Base-by-base conservation (phyloP, 1,140 invertebrate species). In the Brachionus sp. region DNA sequence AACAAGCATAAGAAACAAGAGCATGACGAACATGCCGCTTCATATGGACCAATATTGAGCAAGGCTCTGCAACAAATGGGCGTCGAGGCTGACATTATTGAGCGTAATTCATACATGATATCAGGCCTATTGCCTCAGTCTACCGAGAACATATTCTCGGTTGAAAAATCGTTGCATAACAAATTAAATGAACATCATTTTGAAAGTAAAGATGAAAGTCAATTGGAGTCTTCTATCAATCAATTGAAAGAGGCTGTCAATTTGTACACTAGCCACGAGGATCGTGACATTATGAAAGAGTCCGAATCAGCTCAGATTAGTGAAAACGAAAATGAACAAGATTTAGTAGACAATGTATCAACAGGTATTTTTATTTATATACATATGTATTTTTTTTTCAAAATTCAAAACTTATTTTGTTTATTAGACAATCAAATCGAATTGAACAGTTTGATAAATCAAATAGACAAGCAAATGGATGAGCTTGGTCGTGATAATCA, bases 121-220 rank as follows among this genome's bases (percentile, higher is more conserved):
- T 78, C 46, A 9, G 46, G 29, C 29, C 5, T 62, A 37, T 39
- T 70, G 35, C 75, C 44, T 2, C 42, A 50, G n/a, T 57, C 46
- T 0, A 19, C 46, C 2, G 75, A 78, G 37, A 78, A 78, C 23
- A 78, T 78, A 10, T 78, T 50, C 19, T 57, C 46, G 9, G 75
- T 78, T n/a, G 75, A 78, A 78, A 78, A 78, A 19, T 78, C 75
- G 9, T 29, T 78, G n/a, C 13, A 78, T n/a, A 62, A 78, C 44
- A 78, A 78, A 29, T 37, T 78, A 16, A 78, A 16, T 16, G 53
- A 53, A 16, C 25, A 25, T 0, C 13, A 44, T 0, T 3, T 19
- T 13, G 10, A 64, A 5, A 7, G 0, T 4, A 3, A 70, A 4
- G 66, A 6, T 68, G 25, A 73, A 42, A 25, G 29, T 33, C 77